These are phyloP conservation scores for Trogon melanurus DNA, from an alignment of 2,113 vertebrate genomes.

Conservation along the genomic window DNA sequence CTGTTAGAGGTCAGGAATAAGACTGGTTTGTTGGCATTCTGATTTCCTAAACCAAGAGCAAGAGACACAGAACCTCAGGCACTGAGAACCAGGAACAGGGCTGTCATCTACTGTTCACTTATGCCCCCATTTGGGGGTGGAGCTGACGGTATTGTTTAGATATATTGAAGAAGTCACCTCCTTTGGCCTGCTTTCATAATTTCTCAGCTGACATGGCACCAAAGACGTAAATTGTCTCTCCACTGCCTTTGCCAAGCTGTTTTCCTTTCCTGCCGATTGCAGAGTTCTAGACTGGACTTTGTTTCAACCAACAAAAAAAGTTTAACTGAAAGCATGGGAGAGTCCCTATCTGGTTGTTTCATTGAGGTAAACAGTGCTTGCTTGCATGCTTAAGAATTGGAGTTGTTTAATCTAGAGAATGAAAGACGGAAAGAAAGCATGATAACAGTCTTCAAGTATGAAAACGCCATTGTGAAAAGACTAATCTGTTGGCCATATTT, in stretches of 20 bases:
- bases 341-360: background rate
- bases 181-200: background rate
- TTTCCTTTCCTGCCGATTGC: background rate
- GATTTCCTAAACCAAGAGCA: background rate
- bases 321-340: background rate
- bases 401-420: background rate
- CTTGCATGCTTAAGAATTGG: background rate
- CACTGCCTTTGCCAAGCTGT: background rate
- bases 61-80: background rate
- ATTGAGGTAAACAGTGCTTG: background rate
- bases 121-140: rapidly evolving
- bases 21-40: background rate
- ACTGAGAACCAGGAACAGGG: background rate
- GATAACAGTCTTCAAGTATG: background rate
- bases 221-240: background rate
- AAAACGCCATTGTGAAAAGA: background rate
- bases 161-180: background rate
- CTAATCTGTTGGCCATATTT: background rate
- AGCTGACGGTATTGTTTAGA: background rate
- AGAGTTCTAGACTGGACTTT: rapidly evolving
- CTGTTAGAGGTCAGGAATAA: background rate
- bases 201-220: background rate
- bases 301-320: background rate
- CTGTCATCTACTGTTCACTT: background rate
- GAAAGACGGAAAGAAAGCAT: background rate